Evolutionary conservation across 2,797 vertebrate genomes (phyloP).

Genomic region (Chrosomus eos): DNA sequence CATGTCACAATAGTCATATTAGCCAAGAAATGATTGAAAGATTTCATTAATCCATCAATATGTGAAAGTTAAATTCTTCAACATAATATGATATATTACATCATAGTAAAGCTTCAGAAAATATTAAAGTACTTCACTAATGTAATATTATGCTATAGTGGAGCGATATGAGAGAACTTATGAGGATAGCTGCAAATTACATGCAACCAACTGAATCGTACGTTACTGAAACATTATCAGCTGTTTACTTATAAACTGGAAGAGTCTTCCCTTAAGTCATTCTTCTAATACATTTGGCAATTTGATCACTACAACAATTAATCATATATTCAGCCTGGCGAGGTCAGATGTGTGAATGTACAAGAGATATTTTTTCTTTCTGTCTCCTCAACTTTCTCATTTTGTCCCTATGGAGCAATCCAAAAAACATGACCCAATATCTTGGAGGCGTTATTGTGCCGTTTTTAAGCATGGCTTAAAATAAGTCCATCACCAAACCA

Average conservation of each 20-base stretch:
- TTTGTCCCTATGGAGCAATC: conserved; percentile 62
- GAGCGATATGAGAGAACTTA: background rate
- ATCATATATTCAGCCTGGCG: background rate
- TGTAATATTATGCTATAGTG: background rate
- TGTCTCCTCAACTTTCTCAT: conserved; percentile 35
- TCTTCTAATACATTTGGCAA: background rate
- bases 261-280: background rate
- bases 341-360: background rate
- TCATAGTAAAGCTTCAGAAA: background rate
- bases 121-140: background rate
- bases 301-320: background rate
- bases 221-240: background rate
- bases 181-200: background rate
- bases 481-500: conserved; percentile 76
- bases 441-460: conserved; percentile 79
- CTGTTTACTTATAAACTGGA: background rate
- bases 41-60: conserved; percentile 24
- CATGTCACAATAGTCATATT: conserved; percentile 24
- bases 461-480: conserved; percentile 73
- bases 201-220: background rate
- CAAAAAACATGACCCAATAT: conserved; percentile 78
- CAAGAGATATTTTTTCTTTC: background rate
- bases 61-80: conserved; percentile 8
- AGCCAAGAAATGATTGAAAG: conserved; percentile 55
- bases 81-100: background rate